Conservation (phyloP, 2,888 invertebrate species). For the Leucoptera coffeella region DNA sequence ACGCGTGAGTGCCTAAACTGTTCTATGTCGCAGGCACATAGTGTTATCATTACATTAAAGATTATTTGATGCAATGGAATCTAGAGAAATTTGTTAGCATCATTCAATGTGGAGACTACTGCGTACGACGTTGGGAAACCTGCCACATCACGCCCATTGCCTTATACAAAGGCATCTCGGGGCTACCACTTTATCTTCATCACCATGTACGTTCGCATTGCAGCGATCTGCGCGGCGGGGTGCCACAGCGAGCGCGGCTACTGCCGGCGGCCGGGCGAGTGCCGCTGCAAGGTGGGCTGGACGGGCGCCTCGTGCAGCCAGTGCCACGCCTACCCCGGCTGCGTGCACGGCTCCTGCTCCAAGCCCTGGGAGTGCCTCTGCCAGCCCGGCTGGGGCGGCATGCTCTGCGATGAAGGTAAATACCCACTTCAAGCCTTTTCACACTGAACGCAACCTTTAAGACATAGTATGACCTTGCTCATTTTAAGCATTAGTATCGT, state of each 20-base stretch:
- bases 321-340: slow-evolving; percentile 84
- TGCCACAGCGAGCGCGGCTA: slow-evolving; percentile 81
- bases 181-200: too few species aligned
- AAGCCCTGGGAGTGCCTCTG: slow-evolving; percentile 90
- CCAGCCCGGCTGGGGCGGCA: slow-evolving; percentile 82
- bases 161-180: too few species aligned
- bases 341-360: slow-evolving; percentile 76
- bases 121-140: neutral
- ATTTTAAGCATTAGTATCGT: too few species aligned
- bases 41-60: neutral
- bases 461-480: too few species aligned
- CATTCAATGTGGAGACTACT: neutral
- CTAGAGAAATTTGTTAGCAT: neutral
- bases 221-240: slow-evolving; percentile 78
- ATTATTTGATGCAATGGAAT: neutral
- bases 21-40: neutral
- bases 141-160: too few species aligned
- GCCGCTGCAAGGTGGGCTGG: slow-evolving; percentile 82
- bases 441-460: too few species aligned
- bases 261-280: slow-evolving; percentile 64
- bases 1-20: slow-evolving; percentile 59
- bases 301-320: slow-evolving; percentile 69
- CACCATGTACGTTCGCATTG: too few species aligned
- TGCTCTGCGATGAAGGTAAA: slow-evolving; percentile 84
- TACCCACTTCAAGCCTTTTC: too few species aligned